A percentile compares a stretch with the other conserved stretches of the same genome.
Evolutionary conservation across 1,140 invertebrate species (phyloP).

Genomic region (Drosophila novamexicana): DNA sequence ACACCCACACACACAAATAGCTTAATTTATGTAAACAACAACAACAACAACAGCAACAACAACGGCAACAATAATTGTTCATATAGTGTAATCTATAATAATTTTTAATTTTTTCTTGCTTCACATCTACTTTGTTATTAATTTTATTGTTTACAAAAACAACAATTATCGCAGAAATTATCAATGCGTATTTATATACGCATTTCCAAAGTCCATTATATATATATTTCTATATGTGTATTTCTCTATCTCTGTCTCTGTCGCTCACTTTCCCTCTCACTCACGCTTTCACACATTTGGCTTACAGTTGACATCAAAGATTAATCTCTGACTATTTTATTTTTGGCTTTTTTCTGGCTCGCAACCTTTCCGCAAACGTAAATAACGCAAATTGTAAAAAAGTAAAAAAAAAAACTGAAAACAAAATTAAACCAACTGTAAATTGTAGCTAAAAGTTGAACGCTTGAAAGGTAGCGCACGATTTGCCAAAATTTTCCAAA

Average conservation of each 20-base stretch:
- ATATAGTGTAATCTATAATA: slow-evolving; percentile 79
- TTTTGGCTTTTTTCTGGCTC: slow-evolving; percentile 61
- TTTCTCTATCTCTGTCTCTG: slow-evolving; percentile 42
- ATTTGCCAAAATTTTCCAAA: slow-evolving; percentile 44
- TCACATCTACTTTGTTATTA: slow-evolving; percentile 58
- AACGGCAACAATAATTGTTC: slow-evolving; percentile 63
- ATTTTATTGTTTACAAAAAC: slow-evolving; percentile 38
- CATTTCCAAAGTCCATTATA: slow-evolving; percentile 26
- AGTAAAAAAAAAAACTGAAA: slow-evolving; percentile 19
- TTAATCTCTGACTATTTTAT: slow-evolving; percentile 48
- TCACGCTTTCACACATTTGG: slow-evolving; percentile 76
- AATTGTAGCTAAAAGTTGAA: slow-evolving; percentile 82
- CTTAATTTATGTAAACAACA: slow-evolving; percentile 58
- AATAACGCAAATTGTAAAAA: slow-evolving; percentile 72
- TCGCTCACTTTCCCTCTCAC: slow-evolving; percentile 57
- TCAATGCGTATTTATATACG: slow-evolving; percentile 36
- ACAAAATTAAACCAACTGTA: slow-evolving; percentile 44
- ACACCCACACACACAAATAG: slow-evolving; percentile 53
- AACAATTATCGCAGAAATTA: slow-evolving; percentile 42
- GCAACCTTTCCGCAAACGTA: slow-evolving; percentile 70
- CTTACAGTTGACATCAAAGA: slow-evolving; percentile 66
- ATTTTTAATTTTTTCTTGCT: slow-evolving; percentile 48
- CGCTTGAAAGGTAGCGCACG: slow-evolving; percentile 78
- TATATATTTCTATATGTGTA: slow-evolving; percentile 27
- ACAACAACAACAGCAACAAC: slow-evolving; percentile 36